Percentiles rank a stretch among this genome's conserved stretches.
phyloP scores from a whole-genome alignment of 2,888 invertebrate genomes.

The Disparrhopalites patrizii region DNA sequence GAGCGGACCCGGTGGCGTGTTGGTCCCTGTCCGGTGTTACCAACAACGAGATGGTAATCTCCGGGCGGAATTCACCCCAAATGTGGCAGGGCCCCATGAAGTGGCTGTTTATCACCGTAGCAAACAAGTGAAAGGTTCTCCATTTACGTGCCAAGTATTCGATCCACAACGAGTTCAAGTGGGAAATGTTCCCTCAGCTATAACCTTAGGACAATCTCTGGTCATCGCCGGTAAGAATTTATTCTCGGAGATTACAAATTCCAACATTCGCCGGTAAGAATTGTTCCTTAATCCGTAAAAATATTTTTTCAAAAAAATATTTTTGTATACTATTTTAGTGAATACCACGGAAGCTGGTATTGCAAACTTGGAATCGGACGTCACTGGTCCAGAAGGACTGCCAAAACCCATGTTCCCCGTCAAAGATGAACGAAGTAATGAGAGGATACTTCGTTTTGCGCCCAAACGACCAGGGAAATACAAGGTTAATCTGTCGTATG shows the following conservation, averaged over 20 bases:
- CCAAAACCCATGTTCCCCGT: slow-evolving; percentile 74
- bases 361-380: slow-evolving; percentile 80
- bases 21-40: slow-evolving; percentile 86
- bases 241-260: background rate
- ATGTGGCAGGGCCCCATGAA: slow-evolving; percentile 54
- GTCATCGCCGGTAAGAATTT: slow-evolving; percentile 68
- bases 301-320: background rate
- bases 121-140: slow-evolving; percentile 85
- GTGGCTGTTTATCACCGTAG: slow-evolving; percentile 86
- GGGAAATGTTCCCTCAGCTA: slow-evolving; percentile 59
- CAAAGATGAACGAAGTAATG: slow-evolving; percentile 59
- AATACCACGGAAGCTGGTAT: slow-evolving; percentile 76
- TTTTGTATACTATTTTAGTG: slow-evolving; percentile 55
- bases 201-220: slow-evolving; percentile 77
- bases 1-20: slow-evolving; percentile 68
- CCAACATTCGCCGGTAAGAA: background rate
- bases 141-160: slow-evolving; percentile 88
- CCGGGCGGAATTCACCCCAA: slow-evolving; percentile 75
- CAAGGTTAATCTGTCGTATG: slow-evolving; percentile 60
- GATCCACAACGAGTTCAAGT: slow-evolving; percentile 79
- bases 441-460: slow-evolving; percentile 75
- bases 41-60: slow-evolving; percentile 93
- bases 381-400: slow-evolving; percentile 80
- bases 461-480: slow-evolving; percentile 79
- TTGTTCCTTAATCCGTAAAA: no score